These are phyloP conservation scores for Arctocebus calabarensis DNA, from an alignment of 2,797 vertebrate genomes.

Conservation along the genomic window DNA sequence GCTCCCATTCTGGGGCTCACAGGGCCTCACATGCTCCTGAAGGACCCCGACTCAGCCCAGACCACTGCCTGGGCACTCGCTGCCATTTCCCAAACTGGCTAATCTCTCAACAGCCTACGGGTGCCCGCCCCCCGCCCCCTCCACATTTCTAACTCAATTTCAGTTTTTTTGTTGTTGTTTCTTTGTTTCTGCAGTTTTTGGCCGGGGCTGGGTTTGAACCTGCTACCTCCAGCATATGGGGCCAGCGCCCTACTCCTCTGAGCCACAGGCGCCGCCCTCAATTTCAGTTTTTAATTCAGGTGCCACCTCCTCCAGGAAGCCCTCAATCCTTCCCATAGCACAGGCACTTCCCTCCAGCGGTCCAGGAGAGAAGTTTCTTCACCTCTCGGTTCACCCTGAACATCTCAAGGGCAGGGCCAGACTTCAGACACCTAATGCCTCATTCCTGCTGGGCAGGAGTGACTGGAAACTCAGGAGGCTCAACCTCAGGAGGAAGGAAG, in stretches of 20 bases:
- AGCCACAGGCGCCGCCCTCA: no score
- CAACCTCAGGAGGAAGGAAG: not conserved
- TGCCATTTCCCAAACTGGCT: not conserved
- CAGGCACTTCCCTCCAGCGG: constrained; percentile 90
- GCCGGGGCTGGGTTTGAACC: no score
- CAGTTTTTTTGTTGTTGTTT: no score
- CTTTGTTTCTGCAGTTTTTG: no score
- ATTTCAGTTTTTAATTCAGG: no score
- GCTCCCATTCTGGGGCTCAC: not conserved
- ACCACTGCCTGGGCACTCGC: not conserved
- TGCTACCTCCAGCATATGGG: no score
- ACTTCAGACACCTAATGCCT: not conserved
- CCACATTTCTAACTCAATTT: not conserved
- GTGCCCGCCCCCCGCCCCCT: no score
- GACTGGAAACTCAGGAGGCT: not conserved
- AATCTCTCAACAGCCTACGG: not conserved
- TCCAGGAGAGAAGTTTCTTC: constrained; percentile 82
- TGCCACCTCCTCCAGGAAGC: constrained; percentile 88
- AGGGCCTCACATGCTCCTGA: not conserved
- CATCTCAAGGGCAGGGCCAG: not conserved
- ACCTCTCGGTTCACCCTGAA: rapidly evolving
- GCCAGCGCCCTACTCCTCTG: no score
- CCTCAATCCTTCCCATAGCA: constrained; percentile 77
- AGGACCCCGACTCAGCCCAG: not conserved
- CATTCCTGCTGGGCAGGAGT: not conserved